Conservation (phyloP, 2,888 invertebrate genomes). For the Hermaeophaga mercurialis region DNA sequence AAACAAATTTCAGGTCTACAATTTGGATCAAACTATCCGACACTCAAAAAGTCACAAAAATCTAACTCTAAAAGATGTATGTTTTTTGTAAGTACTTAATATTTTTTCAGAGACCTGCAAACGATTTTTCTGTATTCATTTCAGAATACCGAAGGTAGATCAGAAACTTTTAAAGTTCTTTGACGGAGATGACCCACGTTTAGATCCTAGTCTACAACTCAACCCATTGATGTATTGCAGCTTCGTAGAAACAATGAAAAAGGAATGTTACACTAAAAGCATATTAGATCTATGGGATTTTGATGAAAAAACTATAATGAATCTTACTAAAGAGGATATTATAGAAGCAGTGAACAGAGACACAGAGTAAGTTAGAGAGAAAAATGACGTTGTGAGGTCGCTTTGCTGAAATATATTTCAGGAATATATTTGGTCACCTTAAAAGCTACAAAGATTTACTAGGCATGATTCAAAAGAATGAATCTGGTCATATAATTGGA, state of each 20-base stretch:
- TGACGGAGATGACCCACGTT: conserved; percentile 27
- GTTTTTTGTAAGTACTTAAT: conserved; percentile 59
- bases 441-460: conserved; percentile 67
- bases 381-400: no score
- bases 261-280: conserved; percentile 67
- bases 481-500: conserved; percentile 65
- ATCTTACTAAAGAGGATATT: conserved; percentile 66
- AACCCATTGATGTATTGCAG: conserved; percentile 67
- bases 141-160: conserved; percentile 46
- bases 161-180: conserved; percentile 39
- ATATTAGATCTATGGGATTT: conserved; percentile 75
- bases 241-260: conserved; percentile 65
- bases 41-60: conserved; percentile 41
- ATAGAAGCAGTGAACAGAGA: conserved; percentile 65
- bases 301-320: conserved; percentile 60
- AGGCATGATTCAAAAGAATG: conserved; percentile 65
- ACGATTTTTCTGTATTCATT: conserved; percentile 13
- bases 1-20: conserved; percentile 34
- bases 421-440: conserved; percentile 70
- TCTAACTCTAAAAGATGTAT: conserved; percentile 60
- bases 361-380: conserved; percentile 53
- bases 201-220: conserved; percentile 64
- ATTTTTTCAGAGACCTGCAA: not conserved
- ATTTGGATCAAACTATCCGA: conserved; percentile 45
- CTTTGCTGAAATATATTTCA: conserved; percentile 53